Evolutionary conservation across 2,113 vertebrate species (phyloP).

Genomic region (Actenoides lindsayi): DNA sequence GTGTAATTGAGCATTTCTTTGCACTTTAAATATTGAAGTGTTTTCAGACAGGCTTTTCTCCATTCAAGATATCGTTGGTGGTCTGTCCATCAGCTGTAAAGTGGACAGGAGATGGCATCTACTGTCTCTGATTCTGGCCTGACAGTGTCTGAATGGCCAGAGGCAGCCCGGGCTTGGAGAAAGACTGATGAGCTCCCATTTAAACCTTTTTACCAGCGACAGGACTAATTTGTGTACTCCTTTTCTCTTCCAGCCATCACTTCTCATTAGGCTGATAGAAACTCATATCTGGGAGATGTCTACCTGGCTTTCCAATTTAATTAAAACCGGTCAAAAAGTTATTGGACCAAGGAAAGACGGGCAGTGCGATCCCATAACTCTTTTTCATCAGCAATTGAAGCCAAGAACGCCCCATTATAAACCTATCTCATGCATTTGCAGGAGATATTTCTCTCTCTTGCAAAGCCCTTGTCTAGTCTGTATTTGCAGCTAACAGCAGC

Average conservation of each 20-base stretch:
- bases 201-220: background rate
- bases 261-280: background rate
- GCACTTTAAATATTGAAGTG: background rate
- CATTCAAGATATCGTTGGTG: background rate
- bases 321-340: background rate
- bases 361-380: background rate
- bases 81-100: background rate
- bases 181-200: background rate
- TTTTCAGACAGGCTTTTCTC: background rate
- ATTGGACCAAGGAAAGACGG: background rate
- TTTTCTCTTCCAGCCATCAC: slow-evolving; percentile 12
- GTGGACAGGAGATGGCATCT: slow-evolving; percentile 9
- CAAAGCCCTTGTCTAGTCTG: background rate
- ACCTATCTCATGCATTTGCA: background rate
- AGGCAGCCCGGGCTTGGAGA: background rate
- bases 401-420: background rate
- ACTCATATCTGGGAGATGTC: background rate
- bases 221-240: background rate
- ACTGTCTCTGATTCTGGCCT: background rate
- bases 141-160: background rate
- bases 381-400: background rate
- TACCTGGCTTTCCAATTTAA: background rate
- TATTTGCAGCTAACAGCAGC: background rate
- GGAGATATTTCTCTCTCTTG: background rate
- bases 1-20: background rate